Conservation (phyloP, 2,888 invertebrate species). For the Calameuta pallipes region DNA sequence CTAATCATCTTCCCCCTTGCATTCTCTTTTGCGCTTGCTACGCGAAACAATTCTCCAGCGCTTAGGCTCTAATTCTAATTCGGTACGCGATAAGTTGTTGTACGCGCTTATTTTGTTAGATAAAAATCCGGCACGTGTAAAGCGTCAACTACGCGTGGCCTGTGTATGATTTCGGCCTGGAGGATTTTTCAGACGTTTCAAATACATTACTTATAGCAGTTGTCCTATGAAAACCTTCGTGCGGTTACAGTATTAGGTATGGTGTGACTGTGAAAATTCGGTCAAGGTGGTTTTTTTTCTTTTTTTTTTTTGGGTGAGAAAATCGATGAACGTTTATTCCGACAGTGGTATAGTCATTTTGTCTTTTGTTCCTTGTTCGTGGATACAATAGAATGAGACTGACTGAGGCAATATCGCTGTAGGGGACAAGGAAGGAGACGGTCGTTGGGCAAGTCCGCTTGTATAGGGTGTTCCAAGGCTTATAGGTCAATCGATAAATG, state of each 20-base stretch:
- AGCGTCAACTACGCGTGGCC: neutral
- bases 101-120: neutral
- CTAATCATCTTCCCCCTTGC: neutral
- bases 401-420: neutral
- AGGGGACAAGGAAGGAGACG: neutral
- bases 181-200: neutral
- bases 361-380: neutral
- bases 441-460: neutral
- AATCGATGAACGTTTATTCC: neutral
- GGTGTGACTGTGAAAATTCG: neutral
- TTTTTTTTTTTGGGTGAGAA: no score
- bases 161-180: neutral
- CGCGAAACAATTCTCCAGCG: neutral
- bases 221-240: neutral
- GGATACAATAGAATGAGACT: neutral
- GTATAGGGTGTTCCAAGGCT: conserved; percentile 2
- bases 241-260: neutral
- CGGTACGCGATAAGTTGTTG: neutral
- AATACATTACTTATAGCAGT: neutral
- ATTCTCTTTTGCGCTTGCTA: neutral
- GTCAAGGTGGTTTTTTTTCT: neutral
- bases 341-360: neutral
- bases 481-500: conserved; percentile 24
- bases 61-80: neutral
- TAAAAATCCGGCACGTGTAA: neutral